Evolutionary conservation across 2,797 vertebrate species (phyloP).

Genomic region (Sciaenops ocellatus): DNA sequence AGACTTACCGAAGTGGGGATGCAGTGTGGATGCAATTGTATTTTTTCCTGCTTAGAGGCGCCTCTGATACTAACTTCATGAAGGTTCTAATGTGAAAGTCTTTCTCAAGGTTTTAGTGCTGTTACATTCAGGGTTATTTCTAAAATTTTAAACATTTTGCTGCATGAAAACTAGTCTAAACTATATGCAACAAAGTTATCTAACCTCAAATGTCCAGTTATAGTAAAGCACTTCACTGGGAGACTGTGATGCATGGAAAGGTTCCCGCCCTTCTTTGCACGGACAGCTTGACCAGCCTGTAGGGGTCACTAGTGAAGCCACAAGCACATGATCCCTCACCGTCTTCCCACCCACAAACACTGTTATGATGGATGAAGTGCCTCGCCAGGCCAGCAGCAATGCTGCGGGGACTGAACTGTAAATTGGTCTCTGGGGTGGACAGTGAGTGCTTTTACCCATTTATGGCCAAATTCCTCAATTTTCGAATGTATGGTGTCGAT

Average conservation of each 20-base stretch:
- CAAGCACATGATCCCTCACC: slow-evolving; percentile 37
- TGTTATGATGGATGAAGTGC: slow-evolving; percentile 65
- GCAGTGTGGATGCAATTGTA: too few species aligned
- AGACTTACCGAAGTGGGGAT: too few species aligned
- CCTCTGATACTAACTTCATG: too few species aligned
- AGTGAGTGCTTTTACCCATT: slow-evolving; percentile 50
- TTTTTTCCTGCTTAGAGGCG: too few species aligned
- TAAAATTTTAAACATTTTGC: too few species aligned
- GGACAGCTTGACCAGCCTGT: slow-evolving; percentile 12
- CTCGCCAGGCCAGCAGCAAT: slow-evolving; percentile 61
- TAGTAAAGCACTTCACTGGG: not conserved
- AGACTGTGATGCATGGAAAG: not conserved
- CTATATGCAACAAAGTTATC: not conserved
- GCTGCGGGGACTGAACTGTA: slow-evolving; percentile 69
- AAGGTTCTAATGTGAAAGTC: too few species aligned
- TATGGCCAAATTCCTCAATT: slow-evolving; percentile 55
- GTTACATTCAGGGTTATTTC: too few species aligned
- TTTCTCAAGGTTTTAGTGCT: too few species aligned
- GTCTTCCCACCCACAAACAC: slow-evolving; percentile 55
- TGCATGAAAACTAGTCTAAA: not conserved
- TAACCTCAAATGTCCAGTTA: not conserved
- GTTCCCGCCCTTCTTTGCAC: not conserved
- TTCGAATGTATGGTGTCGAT: slow-evolving; percentile 54
- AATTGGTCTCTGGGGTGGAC: slow-evolving; percentile 71
- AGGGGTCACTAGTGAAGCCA: slow-evolving; percentile 42